Conservation (phyloP, 2,888 invertebrate genomes). For the Ischnura elegans region DNA sequence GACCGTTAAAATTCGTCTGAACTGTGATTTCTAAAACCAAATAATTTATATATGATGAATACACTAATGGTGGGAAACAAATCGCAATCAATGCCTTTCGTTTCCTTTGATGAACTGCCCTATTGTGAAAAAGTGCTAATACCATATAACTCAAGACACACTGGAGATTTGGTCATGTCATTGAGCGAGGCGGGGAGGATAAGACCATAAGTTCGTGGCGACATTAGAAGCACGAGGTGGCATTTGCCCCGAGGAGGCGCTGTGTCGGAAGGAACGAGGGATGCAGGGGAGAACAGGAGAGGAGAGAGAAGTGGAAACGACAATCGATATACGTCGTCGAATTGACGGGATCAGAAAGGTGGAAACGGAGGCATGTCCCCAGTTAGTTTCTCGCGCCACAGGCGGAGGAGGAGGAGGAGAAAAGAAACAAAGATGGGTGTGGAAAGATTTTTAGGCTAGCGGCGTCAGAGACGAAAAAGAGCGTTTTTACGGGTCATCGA, state of each 20-base stretch:
- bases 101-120: too few relatives aligned
- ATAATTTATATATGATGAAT: too few relatives aligned
- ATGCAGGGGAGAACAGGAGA: not conserved
- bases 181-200: not conserved
- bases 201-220: not conserved
- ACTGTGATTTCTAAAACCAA: too few relatives aligned
- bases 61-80: too few relatives aligned
- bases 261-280: not conserved
- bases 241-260: not conserved
- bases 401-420: not conserved
- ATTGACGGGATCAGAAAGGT: constrained; percentile 54
- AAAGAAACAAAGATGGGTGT: not conserved
- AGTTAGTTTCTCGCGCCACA: not conserved
- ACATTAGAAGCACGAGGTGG: not conserved
- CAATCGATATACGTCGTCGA: constrained; percentile 55
- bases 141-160: too few relatives aligned
- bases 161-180: too few relatives aligned
- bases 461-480: constrained; percentile 7
- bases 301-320: not conserved
- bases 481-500: not conserved
- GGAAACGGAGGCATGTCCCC: constrained; percentile 34
- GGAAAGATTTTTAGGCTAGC: not conserved
- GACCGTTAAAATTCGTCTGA: too few relatives aligned
- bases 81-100: too few relatives aligned
- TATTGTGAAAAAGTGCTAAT: too few relatives aligned